Evolutionary conservation across 1,140 invertebrate genomes (phyloP), one percentile per base, ranked within the genome.

Genomic region (Trichonephila clavata): DNA sequence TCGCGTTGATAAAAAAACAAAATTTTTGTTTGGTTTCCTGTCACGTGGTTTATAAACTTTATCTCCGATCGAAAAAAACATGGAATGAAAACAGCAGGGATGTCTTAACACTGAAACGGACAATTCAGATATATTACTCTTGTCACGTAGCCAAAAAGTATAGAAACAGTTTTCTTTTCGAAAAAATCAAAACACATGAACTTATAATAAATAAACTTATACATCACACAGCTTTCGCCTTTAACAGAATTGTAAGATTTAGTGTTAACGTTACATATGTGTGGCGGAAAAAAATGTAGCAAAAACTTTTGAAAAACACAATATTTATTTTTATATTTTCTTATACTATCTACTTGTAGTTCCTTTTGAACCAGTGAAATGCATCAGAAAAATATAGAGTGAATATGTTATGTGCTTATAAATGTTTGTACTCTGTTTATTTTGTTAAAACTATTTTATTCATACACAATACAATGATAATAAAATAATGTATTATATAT

Each of bases 131-230:
- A 86, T 18, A 86, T 86, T 39, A 65, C 32, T 16, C 32, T 60
- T 20, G 60, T 87, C 86, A 68, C 86, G 86, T 87, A 87, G 27
- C n/a, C 21, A 84, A 77, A n/a, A 65, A 87, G 61, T 65, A 87
- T 87, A 61, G 61, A 65, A 87, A 68, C 60, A 43, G 86, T 87
- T 87, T 87, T 87, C 86, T 87, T 65, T 16, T 50, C 50, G 18
- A 32, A 68, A 39, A 65, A 87, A 87, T 65, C 32, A 65, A 87
- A 43, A 65, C 32, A n/a, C 21, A 32, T 4, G 86, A 63, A 87
- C 20, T 87, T 16, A 65, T 87, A 65, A 87, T 65, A 65, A 63
- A 87, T 87, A 21, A 65, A 65, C 65, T 39, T 87, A 87, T 87
- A 57, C 27, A 1, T 59, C 24, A 18, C 21, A n/a, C 21, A n/a